Conservation (phyloP, 1,140 invertebrate species). For the Trypoxylus dichotomus region DNA sequence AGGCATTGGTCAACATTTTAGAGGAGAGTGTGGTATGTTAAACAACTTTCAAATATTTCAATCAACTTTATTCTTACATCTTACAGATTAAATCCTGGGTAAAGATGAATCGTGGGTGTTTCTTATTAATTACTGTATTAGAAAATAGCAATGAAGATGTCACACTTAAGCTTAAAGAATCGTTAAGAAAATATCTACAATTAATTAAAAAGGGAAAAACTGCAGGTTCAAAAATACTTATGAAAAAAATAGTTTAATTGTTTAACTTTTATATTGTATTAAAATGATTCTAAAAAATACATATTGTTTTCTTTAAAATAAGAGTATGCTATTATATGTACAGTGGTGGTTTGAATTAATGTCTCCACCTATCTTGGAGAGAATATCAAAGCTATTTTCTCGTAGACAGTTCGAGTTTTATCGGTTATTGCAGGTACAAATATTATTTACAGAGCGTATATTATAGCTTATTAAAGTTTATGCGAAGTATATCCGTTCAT, state of each 20-base stretch:
- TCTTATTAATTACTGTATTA: constrained; percentile 59
- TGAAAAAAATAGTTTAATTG: constrained; percentile 50
- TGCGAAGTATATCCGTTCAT: too few relatives aligned
- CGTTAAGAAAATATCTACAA: constrained; percentile 44
- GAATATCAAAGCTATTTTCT: too few relatives aligned
- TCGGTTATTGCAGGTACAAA: too few relatives aligned
- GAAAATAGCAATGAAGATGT: constrained; percentile 53
- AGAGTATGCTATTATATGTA: too few relatives aligned
- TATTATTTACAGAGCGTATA: too few relatives aligned
- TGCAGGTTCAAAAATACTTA: constrained; percentile 58
- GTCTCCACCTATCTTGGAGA: too few relatives aligned
- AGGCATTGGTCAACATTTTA: constrained; percentile 53
- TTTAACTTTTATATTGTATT: constrained; percentile 18
- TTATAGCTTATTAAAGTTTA: too few relatives aligned
- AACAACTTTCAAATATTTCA: constrained; percentile 19
- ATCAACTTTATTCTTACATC: constrained; percentile 27
- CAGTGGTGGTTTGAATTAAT: too few relatives aligned
- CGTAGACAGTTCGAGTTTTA: too few relatives aligned
- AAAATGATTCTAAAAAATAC: background rate
- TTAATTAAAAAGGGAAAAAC: constrained; percentile 52
- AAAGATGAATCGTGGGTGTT: constrained; percentile 63
- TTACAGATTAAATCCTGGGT: constrained; percentile 58
- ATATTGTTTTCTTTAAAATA: background rate
- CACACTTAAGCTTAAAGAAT: constrained; percentile 44
- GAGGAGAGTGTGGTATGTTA: constrained; percentile 62